Evolutionary conservation across 1,140 invertebrate genomes (phyloP).

Genomic region (Calosoma granatense): DNA sequence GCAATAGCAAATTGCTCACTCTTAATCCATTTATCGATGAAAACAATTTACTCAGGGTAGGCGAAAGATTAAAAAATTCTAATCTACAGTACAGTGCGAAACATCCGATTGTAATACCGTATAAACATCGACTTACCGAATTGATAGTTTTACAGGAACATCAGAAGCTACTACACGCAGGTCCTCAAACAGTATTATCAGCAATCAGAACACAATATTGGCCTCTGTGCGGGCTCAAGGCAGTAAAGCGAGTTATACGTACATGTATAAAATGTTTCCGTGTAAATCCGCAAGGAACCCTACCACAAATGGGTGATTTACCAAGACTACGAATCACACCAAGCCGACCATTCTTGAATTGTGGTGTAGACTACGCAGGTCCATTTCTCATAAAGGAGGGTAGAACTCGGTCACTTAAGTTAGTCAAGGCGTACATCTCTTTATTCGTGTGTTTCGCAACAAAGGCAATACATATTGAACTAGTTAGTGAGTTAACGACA

Average conservation of each 20-base stretch:
- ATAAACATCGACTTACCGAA: slow-evolving; percentile 25
- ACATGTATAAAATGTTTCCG: slow-evolving; percentile 26
- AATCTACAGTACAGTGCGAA: slow-evolving; percentile 25
- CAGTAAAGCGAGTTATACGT: slow-evolving; percentile 19
- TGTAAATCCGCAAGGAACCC: slow-evolving; percentile 14
- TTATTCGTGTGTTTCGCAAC: slow-evolving; percentile 30
- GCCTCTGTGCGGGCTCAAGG: slow-evolving; percentile 23
- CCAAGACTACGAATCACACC: slow-evolving; percentile 17
- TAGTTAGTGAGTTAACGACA: slow-evolving; percentile 23
- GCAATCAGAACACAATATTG: slow-evolving; percentile 22
- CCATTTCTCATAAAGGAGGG: slow-evolving; percentile 19
- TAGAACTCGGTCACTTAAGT: slow-evolving; percentile 13
- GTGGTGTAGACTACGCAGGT: slow-evolving; percentile 29
- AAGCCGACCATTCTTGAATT: slow-evolving; percentile 22
- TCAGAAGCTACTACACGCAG: slow-evolving; percentile 25
- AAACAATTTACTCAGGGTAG: slow-evolving; percentile 32
- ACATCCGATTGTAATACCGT: slow-evolving; percentile 33
- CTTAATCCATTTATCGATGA: slow-evolving; percentile 30
- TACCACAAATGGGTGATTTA: slow-evolving; percentile 26
- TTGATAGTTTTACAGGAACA: slow-evolving; percentile 31
- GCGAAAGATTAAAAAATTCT: slow-evolving; percentile 29
- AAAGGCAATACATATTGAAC: slow-evolving; percentile 28
- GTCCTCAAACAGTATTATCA: slow-evolving; percentile 24
- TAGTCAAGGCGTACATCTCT: slow-evolving; percentile 27
- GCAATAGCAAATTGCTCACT: slow-evolving; percentile 15